Evolutionary conservation across 2,888 invertebrate genomes (phyloP).

Genomic region (Hybos culiciformis): DNA sequence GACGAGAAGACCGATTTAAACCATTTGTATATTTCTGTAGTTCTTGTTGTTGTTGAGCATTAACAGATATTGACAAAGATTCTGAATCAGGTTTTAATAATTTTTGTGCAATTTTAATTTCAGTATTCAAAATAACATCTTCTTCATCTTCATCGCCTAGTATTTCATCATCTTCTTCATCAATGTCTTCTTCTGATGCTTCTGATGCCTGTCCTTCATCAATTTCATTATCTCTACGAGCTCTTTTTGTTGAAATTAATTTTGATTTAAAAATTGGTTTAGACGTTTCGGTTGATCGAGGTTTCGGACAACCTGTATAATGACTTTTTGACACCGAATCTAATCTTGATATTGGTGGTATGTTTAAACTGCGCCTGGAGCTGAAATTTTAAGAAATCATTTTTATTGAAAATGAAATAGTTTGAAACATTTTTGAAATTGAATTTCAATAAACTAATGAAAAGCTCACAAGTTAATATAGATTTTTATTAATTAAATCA

Average conservation of each 20-base stretch:
- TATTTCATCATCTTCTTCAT: slow-evolving; percentile 13
- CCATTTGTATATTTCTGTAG: slow-evolving; percentile 4
- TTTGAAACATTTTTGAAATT: neutral
- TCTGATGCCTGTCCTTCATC: slow-evolving; percentile 11
- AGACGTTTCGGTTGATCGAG: neutral
- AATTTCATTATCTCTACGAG: slow-evolving; percentile 13
- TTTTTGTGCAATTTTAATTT: slow-evolving; percentile 12
- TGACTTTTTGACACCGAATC: neutral
- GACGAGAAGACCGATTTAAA: slow-evolving; percentile 13
- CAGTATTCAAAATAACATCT: slow-evolving; percentile 9
- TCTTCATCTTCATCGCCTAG: slow-evolving; percentile 2
- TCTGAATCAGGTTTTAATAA: neutral
- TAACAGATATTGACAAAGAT: neutral
- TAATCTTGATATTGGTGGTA: slow-evolving; percentile 18
- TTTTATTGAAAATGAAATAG: neutral
- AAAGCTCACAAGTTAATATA: neutral
- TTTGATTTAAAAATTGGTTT: neutral
- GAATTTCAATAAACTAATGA: neutral
- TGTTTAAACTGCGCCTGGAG: slow-evolving; percentile 27
- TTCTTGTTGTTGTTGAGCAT: slow-evolving; percentile 10
- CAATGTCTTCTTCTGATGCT: slow-evolving; percentile 11
- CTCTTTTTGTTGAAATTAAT: neutral
- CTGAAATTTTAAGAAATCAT: slow-evolving; percentile 15
- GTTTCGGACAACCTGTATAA: neutral
- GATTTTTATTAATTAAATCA: neutral